Base-by-base conservation (phyloP, 2,113 vertebrate genomes). In the Apodemus sylvaticus region DNA sequence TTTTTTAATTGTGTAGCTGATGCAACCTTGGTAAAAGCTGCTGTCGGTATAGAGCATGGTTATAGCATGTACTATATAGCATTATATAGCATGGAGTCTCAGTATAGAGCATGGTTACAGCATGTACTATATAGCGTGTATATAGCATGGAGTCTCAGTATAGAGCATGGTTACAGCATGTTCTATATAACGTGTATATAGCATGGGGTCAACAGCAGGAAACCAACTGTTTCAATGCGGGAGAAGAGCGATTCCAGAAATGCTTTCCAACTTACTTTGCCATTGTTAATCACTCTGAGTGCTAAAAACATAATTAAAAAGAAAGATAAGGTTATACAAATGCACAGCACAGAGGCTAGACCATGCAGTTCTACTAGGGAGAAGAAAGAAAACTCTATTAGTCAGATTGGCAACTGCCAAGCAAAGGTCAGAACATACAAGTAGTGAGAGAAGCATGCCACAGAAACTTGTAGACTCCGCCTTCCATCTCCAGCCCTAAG, bases 301-400 rank as follows among this genome's bases (percentile, higher is more conserved):
- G 97, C 97, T 97, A 95, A 96, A 97, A 95, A 97, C 90, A 97
- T 93, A 98, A 97, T 97, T 96, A 94, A 93, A 97, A 94, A 97
- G 97, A 97, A 94, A 97, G 94, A 95, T 42, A 94, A 81, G 14
- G 96, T 97, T 96, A 98, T 6, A 97, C 0, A 86, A 88, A 88
- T 60, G 64, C 62, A 91, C 42, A 96, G 91, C 55, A 55, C 3
- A 74, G 79, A 76, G 66, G 73, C 62, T 24, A 94, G 51, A 93
- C 78, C 94, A 96, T 92, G 89, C 94, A 98, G 36, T 76, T 97
- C 42, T 91, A 89, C 78, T 45, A 48, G 51, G 92, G 4, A 92
- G 60, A 93, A 85, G n/a, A 13, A 19, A 90, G 20, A 24, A 90
- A 76, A 81, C 16, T 76, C 51, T 55, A 94, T 31, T 45, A 39